phyloP scores from a whole-genome alignment of 2,888 invertebrate genomes.

The Cephus pulcher region DNA sequence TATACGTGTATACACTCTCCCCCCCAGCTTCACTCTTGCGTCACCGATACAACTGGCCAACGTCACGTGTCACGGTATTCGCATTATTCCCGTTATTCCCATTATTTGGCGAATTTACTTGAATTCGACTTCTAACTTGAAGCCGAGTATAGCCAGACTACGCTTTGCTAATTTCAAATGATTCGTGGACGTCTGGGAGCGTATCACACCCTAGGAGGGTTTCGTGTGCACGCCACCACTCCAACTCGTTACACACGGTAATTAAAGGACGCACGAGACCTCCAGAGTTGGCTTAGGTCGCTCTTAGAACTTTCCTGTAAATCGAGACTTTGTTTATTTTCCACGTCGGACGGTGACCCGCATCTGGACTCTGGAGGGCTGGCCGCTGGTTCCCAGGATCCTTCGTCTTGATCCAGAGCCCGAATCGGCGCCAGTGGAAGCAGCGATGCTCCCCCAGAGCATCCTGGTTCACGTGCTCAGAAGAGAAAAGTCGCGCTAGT shows the following conservation, averaged over 20 bases:
- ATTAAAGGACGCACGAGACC: conserved; percentile 66
- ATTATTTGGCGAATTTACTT: background rate
- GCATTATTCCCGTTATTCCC: background rate
- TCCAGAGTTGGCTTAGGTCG: conserved; percentile 45
- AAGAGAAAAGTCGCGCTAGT: background rate
- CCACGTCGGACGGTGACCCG: background rate
- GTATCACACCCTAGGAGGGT: conserved; percentile 47
- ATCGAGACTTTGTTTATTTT: background rate
- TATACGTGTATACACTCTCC: background rate
- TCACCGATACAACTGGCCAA: background rate
- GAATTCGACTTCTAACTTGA: background rate
- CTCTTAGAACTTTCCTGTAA: conserved; percentile 45
- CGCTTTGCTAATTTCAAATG: conserved; percentile 44
- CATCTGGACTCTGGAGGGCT: background rate
- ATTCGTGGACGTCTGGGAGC: conserved; percentile 52
- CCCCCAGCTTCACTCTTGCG: background rate
- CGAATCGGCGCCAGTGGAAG: background rate
- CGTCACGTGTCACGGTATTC: background rate
- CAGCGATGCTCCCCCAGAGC: no score
- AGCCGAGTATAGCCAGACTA: background rate
- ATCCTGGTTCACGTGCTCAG: no score
- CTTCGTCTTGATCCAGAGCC: background rate
- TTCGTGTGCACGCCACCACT: conserved; percentile 64
- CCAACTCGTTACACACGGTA: conserved; percentile 65
- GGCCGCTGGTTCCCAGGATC: background rate